Evolutionary conservation across 2,888 invertebrate genomes (phyloP).

Genomic region (Cataglyphis albicans): DNA sequence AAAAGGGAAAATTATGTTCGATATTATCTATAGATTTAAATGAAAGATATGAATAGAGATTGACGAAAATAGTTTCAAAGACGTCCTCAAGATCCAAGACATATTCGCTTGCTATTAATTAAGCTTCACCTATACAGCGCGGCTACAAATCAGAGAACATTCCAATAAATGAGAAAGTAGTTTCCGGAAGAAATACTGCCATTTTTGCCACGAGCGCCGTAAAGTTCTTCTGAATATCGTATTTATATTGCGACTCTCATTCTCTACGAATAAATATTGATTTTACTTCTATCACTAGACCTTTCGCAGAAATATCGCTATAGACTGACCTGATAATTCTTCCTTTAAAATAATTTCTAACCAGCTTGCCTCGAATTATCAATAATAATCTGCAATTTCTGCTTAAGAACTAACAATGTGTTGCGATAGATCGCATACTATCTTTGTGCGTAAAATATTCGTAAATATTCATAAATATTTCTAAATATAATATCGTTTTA

Average conservation of each 20-base stretch:
- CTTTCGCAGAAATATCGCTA: conserved; percentile 13
- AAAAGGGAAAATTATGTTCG: background rate
- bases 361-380: background rate
- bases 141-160: conserved; percentile 29
- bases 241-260: conserved; percentile 72
- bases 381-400: background rate
- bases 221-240: conserved; percentile 66
- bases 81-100: conserved; percentile 65
- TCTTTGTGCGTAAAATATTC: background rate
- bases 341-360: conserved; percentile 4
- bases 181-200: background rate
- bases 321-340: conserved; percentile 29
- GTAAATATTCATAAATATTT: background rate
- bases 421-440: background rate
- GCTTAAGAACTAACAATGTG: background rate
- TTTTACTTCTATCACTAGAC: conserved; percentile 63
- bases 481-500: background rate
- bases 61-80: conserved; percentile 78
- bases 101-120: conserved; percentile 79
- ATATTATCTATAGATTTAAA: background rate
- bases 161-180: conserved; percentile 53
- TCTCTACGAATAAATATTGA: conserved; percentile 73
- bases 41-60: conserved; percentile 62
- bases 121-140: conserved; percentile 61
- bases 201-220: conserved; percentile 44